phyloP scores from a whole-genome alignment of 2,888 invertebrate species.

The Callosobruchus maculatus region DNA sequence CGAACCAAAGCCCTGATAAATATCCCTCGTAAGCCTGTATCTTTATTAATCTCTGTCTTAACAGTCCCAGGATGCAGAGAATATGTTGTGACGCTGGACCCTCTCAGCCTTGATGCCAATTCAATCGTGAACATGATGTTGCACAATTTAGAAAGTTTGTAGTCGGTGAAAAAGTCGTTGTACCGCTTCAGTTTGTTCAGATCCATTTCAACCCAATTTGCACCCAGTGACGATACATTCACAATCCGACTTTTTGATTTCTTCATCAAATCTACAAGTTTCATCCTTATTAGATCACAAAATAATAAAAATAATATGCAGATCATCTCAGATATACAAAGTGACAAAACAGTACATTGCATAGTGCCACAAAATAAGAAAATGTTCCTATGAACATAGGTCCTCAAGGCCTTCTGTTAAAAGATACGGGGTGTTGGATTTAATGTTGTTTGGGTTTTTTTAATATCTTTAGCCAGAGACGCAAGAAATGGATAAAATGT shows the following conservation, averaged over 20 bases:
- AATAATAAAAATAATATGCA: too few relatives aligned
- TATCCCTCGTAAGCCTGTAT: not conserved
- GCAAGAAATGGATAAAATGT: too few relatives aligned
- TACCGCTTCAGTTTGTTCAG: not conserved
- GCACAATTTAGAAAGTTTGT: constrained; percentile 27
- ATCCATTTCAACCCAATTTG: constrained; percentile 16
- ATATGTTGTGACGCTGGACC: constrained; percentile 29
- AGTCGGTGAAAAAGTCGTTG: constrained; percentile 8
- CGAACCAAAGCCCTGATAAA: not conserved
- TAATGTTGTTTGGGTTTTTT: not conserved
- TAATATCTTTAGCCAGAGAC: too few relatives aligned
- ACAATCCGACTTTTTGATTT: constrained; percentile 27
- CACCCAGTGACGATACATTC: constrained; percentile 26
- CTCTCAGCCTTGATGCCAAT: constrained; percentile 25
- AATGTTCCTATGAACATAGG: too few relatives aligned
- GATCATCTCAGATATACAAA: too few relatives aligned
- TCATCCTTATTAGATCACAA: not conserved
- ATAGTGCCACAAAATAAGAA: too few relatives aligned
- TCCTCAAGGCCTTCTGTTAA: too few relatives aligned
- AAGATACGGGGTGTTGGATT: too few relatives aligned
- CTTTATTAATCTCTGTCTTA: constrained; percentile 15
- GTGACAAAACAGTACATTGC: too few relatives aligned
- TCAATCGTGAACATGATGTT: constrained; percentile 32
- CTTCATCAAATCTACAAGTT: constrained; percentile 49
- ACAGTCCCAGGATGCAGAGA: constrained; percentile 34